Percentiles rank a stretch among this genome's conserved stretches.
Conservation (phyloP, 2,888 invertebrate species). For the Tetragnatha montana region DNA sequence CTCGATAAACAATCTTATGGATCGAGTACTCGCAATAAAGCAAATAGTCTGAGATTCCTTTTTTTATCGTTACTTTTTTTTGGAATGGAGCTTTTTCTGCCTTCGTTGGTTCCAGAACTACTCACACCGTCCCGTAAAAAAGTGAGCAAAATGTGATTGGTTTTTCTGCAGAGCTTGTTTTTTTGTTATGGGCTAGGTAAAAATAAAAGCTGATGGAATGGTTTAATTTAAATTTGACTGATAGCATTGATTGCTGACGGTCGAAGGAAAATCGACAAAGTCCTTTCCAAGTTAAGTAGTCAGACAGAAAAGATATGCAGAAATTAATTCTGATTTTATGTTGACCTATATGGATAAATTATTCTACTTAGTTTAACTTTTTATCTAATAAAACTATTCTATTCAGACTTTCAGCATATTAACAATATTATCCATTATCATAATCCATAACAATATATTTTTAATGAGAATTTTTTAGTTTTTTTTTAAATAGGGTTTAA, state of each 20-base stretch:
- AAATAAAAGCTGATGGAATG: not conserved
- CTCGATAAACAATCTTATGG: not conserved
- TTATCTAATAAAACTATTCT: no score
- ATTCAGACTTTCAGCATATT: no score
- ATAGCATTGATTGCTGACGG: not conserved
- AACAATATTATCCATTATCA: no score
- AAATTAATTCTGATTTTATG: no score
- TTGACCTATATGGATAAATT: no score
- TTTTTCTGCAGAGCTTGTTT: not conserved
- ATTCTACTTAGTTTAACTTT: no score
- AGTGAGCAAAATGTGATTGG: not conserved
- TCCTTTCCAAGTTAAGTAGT: no score
- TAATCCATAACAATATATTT: no score
- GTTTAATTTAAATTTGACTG: slow-evolving; percentile 1
- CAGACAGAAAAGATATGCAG: no score
- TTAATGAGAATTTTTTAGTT: no score
- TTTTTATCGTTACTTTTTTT: not conserved
- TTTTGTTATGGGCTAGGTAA: not conserved
- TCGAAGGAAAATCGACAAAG: not conserved
- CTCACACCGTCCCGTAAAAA: not conserved
- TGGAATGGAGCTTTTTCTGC: not conserved
- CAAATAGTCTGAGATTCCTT: not conserved
- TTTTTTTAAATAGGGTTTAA: no score
- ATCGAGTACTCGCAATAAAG: not conserved
- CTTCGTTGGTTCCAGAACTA: not conserved